Evolutionary conservation across 2,888 invertebrate genomes (phyloP).

Genomic region (Drosophila mimica): DNA sequence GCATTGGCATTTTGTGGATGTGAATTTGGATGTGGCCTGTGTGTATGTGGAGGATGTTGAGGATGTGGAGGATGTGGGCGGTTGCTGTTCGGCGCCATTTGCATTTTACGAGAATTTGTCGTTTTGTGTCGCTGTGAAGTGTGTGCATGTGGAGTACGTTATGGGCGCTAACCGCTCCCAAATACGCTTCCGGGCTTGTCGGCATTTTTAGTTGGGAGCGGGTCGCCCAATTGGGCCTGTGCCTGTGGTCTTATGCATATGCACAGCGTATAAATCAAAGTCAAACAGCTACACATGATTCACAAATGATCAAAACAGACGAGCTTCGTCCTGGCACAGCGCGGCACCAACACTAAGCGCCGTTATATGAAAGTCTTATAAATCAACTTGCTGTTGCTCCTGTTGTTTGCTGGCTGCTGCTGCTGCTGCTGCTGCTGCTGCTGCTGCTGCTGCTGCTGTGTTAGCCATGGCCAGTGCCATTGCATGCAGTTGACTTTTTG

Average conservation of each 20-base stretch:
- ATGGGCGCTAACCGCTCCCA: constrained; percentile 42
- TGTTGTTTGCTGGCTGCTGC: constrained; percentile 14
- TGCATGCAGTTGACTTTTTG: constrained; percentile 58
- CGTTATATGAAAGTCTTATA: constrained; percentile 75
- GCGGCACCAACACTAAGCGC: constrained; percentile 20
- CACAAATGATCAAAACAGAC: constrained; percentile 76
- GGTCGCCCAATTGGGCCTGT: constrained; percentile 51
- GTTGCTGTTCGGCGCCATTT: constrained; percentile 48
- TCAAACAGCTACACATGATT: constrained; percentile 75
- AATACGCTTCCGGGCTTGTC: constrained; percentile 62
- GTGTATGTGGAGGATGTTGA: background rate
- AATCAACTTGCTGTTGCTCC: constrained; percentile 54
- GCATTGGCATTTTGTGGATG: constrained; percentile 40
- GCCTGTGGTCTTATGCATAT: constrained; percentile 49
- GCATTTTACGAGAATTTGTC: constrained; percentile 57
- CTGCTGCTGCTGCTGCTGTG: constrained; percentile 12
- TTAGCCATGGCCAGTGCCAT: constrained; percentile 18
- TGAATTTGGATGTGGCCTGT: constrained; percentile 1
- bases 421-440: constrained; percentile 2
- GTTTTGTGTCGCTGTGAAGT: constrained; percentile 9
- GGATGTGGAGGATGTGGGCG: background rate
- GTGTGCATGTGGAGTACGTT: constrained; percentile 1
- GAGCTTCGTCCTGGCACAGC: constrained; percentile 27
- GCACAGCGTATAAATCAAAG: constrained; percentile 75
- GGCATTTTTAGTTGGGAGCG: constrained; percentile 35